phyloP scores from a whole-genome alignment of 2,797 vertebrate genomes.

The Delichon dasypus region DNA sequence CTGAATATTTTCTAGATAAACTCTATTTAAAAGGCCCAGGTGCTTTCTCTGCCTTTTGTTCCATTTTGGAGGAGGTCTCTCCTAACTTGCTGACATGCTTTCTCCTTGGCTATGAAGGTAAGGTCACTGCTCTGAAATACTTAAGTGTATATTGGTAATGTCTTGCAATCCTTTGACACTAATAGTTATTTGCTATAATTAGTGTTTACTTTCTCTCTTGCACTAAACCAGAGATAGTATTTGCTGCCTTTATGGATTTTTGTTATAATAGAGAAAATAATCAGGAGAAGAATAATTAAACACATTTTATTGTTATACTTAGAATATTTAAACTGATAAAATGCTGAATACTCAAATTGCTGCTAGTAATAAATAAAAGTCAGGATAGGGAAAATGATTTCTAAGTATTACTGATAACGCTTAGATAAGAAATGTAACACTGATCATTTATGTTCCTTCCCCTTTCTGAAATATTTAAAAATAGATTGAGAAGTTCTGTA shows the following conservation, averaged over 20 bases:
- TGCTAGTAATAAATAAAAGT: not conserved
- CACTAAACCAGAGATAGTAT: not conserved
- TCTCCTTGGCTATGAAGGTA: conserved; percentile 89
- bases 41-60: conserved; percentile 87
- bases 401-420: not conserved
- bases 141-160: conserved; percentile 59
- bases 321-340: not conserved
- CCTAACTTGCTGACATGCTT: conserved; percentile 89
- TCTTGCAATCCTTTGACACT: conserved; percentile 57
- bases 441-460: not conserved
- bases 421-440: not conserved
- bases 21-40: conserved; percentile 85
- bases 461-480: conserved; percentile 10
- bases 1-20: conserved; percentile 85
- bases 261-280: not conserved
- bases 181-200: conserved; percentile 67
- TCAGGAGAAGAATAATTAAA: not conserved
- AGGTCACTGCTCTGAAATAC: conserved; percentile 52
- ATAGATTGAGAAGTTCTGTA: not conserved
- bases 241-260: not conserved
- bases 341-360: not conserved
- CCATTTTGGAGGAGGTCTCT: conserved; percentile 87
- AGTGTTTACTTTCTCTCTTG: conserved; percentile 64
- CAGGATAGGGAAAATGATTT: not conserved
- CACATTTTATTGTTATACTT: not conserved